phyloP scores from a whole-genome alignment of 2,113 vertebrate genomes.

The Petroica traversi region DNA sequence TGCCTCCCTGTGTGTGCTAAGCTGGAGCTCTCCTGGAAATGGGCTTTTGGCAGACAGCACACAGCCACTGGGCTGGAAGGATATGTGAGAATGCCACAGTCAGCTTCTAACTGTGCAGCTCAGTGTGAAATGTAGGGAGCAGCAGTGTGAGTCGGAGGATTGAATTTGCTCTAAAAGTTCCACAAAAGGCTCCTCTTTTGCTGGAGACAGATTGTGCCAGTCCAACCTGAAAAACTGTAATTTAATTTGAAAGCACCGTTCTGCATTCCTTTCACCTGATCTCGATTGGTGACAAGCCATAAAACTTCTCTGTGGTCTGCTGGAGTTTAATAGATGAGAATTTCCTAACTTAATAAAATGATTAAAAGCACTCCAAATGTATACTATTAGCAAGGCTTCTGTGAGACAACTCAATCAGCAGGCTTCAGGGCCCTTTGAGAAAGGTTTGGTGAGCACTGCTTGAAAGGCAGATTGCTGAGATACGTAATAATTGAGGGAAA shows the following conservation, averaged over 20 bases:
- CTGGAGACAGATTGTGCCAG: slow-evolving; percentile 48
- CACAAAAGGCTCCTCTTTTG: neutral
- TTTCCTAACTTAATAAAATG: slow-evolving; percentile 41
- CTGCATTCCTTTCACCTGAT: slow-evolving; percentile 31
- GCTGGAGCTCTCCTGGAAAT: neutral
- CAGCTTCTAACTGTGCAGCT: neutral
- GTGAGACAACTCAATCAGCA: slow-evolving; percentile 4
- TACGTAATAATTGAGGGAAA: neutral
- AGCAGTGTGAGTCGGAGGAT: neutral
- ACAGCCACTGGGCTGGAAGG: neutral
- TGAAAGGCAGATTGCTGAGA: neutral
- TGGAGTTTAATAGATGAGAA: slow-evolving; percentile 32
- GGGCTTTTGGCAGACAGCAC: neutral
- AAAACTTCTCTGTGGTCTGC: slow-evolving; percentile 32
- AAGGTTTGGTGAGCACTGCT: neutral
- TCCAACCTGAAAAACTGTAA: slow-evolving; percentile 47
- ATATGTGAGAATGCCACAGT: neutral
- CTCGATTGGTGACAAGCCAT: neutral
- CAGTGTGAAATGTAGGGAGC: neutral
- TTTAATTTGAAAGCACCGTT: slow-evolving; percentile 56
- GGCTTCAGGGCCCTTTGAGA: neutral
- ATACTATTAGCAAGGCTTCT: neutral
- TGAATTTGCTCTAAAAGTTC: slow-evolving; percentile 9
- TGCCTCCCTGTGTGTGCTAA: neutral
- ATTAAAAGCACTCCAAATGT: slow-evolving; percentile 21